Conservation (phyloP, 1,140 invertebrate genomes). For the Ptiloglossa arizonensis region DNA sequence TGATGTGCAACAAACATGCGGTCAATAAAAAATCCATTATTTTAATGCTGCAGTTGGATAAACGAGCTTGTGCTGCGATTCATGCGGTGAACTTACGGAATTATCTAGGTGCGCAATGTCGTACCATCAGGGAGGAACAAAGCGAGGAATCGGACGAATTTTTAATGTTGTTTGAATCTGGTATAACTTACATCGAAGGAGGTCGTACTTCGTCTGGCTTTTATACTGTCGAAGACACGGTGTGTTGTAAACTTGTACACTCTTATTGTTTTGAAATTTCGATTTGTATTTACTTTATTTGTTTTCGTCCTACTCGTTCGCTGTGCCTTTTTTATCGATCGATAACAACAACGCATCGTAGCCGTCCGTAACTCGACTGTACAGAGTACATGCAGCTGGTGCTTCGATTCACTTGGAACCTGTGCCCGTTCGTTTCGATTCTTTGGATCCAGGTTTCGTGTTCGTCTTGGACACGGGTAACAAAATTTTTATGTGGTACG, state of each 20-base stretch:
- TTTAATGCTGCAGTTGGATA: conserved; percentile 89
- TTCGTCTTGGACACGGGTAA: conserved; percentile 95
- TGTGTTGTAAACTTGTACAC: conserved; percentile 73
- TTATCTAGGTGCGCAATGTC: conserved; percentile 95
- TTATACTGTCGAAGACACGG: conserved; percentile 97
- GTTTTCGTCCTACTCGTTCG: neutral
- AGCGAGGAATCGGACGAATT: conserved; percentile 98
- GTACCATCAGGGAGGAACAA: conserved; percentile 99
- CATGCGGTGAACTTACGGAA: conserved; percentile 99
- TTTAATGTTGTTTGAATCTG: conserved; percentile 94
- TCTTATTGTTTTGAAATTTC: conserved; percentile 1
- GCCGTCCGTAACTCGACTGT: conserved; percentile 92
- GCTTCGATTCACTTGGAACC: conserved; percentile 96
- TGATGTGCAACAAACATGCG: neutral
- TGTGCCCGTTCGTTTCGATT: conserved; percentile 86
- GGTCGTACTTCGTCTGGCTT: conserved; percentile 98
- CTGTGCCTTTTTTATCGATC: neutral
- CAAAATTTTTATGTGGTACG: conserved; percentile 96
- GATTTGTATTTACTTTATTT: neutral
- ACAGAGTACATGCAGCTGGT: conserved; percentile 94
- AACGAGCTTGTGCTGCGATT: conserved; percentile 98
- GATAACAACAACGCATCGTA: conserved; percentile 73
- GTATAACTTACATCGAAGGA: conserved; percentile 98
- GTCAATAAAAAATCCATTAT: conserved; percentile 5
- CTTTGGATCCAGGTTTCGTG: conserved; percentile 95